phyloP scores from a whole-genome alignment of 2,888 invertebrate species.

The Merodon equestris region DNA sequence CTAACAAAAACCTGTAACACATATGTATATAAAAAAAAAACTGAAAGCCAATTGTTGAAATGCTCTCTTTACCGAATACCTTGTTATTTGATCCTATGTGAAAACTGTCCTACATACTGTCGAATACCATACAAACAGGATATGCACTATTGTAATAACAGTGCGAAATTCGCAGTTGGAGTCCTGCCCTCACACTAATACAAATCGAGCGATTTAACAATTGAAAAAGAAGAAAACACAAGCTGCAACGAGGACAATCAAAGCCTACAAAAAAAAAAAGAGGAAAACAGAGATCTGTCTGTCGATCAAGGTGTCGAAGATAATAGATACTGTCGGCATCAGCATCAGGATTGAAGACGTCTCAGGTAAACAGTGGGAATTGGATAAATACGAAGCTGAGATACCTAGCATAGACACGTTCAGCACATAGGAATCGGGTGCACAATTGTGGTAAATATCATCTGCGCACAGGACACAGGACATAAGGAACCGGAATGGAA shows the following conservation, averaged over 20 bases:
- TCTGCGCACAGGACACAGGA: neutral
- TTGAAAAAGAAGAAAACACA: conserved; percentile 36
- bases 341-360: conserved; percentile 11
- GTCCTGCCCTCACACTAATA: conserved; percentile 7
- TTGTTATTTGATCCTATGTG: neutral
- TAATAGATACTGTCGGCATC: conserved; percentile 28
- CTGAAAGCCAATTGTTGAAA: too few relatives aligned
- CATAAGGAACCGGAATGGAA: conserved; percentile 1
- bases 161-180: conserved; percentile 49
- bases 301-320: conserved; percentile 60
- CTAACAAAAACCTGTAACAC: too few relatives aligned
- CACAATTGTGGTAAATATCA: neutral
- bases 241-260: conserved; percentile 55
- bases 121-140: conserved; percentile 24
- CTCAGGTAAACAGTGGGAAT: conserved; percentile 31
- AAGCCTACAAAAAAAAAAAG: conserved; percentile 5
- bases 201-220: conserved; percentile 24
- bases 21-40: too few relatives aligned
- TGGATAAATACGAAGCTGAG: neutral
- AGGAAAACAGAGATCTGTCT: conserved; percentile 9
- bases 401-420: neutral
- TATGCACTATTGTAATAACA: conserved; percentile 8
- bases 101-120: too few relatives aligned
- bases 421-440: conserved; percentile 1
- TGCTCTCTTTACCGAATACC: neutral